phyloP scores from a whole-genome alignment of 2,888 invertebrate species.

The Pecten maximus region DNA sequence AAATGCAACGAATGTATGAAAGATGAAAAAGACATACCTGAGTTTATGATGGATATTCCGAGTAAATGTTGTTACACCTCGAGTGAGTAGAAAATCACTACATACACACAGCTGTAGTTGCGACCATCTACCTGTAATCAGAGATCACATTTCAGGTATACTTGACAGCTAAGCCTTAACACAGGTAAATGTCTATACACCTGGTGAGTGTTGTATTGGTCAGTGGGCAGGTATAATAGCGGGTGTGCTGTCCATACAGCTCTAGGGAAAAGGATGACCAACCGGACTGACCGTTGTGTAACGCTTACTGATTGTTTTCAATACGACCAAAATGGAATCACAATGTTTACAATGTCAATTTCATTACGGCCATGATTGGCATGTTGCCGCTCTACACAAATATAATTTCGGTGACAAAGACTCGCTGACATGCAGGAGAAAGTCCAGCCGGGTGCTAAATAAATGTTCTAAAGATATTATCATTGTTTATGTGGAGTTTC shows the following conservation, averaged over 20 bases:
- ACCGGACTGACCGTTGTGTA: background rate
- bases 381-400: background rate
- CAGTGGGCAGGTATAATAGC: background rate
- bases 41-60: background rate
- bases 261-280: slow-evolving; percentile 22
- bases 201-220: background rate
- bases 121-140: slow-evolving; percentile 27
- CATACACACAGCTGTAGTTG: background rate
- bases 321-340: background rate
- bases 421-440: background rate
- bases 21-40: background rate
- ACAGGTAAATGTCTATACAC: background rate
- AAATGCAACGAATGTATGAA: background rate
- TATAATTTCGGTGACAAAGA: background rate
- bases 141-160: slow-evolving; percentile 29
- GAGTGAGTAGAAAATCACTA: background rate
- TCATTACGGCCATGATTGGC: background rate
- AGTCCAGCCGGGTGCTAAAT: slow-evolving; percentile 14
- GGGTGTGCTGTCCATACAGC: slow-evolving; percentile 25
- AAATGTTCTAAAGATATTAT: slow-evolving; percentile 19
- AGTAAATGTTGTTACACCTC: background rate
- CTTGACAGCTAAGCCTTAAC: background rate
- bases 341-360: slow-evolving; percentile 14
- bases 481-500: background rate
- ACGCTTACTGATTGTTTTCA: background rate